These are phyloP conservation scores for Oligia latruncula DNA, from an alignment of 2,888 invertebrate genomes.

Conservation along the genomic window DNA sequence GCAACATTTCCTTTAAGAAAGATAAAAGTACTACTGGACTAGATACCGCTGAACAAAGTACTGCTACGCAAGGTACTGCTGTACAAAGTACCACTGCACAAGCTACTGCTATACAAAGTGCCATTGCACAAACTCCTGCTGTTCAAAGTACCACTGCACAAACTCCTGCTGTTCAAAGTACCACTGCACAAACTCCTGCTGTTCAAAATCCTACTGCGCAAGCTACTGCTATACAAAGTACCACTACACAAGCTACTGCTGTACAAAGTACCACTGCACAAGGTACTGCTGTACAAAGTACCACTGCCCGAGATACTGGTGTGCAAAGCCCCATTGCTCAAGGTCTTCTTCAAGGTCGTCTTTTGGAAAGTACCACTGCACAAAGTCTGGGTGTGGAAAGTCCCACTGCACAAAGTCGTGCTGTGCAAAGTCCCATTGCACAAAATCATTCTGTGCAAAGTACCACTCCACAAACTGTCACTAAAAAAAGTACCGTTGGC, in stretches of 20 bases:
- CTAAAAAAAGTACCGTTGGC: not conserved
- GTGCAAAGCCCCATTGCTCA: not conserved
- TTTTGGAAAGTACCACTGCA: not conserved
- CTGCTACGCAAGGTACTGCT: too few relatives aligned
- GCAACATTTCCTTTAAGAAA: not conserved
- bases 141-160: not conserved
- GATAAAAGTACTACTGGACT: not conserved
- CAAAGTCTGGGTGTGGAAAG: not conserved
- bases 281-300: not conserved
- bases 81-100: not conserved
- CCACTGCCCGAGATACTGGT: not conserved
- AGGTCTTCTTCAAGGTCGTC: fast-evolving
- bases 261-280: not conserved
- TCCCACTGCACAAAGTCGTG: too few relatives aligned
- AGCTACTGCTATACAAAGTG: not conserved
- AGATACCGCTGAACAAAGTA: not conserved
- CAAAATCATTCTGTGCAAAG: not conserved
- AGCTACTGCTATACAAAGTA: not conserved
- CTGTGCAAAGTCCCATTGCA: not conserved
- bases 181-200: too few relatives aligned
- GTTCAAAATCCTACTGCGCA: too few relatives aligned
- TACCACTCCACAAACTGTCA: too few relatives aligned
- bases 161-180: too few relatives aligned
- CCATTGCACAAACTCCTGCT: fast-evolving
- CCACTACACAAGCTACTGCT: not conserved